phyloP scores from a whole-genome alignment of 2,113 vertebrate genomes.

The Leucopsar rothschildi region DNA sequence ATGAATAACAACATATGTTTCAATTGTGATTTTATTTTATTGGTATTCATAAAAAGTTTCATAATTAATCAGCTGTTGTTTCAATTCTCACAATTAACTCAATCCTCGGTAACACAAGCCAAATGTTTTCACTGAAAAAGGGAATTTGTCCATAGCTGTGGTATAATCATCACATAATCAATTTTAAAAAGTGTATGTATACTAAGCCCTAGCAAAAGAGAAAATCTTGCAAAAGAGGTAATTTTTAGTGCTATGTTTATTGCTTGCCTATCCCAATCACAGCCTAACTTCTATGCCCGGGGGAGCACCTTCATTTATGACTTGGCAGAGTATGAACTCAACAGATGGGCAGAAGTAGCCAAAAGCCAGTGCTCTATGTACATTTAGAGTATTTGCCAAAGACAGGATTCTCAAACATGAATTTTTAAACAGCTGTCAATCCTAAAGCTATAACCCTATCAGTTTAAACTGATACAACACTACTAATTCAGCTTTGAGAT shows the following conservation, averaged over 20 bases:
- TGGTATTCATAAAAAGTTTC: neutral
- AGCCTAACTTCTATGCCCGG: neutral
- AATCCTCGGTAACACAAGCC: neutral
- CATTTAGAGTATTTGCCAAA: constrained; percentile 5
- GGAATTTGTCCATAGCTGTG: neutral
- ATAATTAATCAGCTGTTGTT: neutral
- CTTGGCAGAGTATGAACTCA: constrained; percentile 39
- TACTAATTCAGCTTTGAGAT: neutral
- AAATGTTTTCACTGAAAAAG: neutral
- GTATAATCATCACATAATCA: neutral
- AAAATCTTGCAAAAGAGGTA: neutral
- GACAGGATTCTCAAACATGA: neutral
- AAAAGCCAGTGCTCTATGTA: constrained; percentile 12
- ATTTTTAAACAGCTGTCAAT: constrained; percentile 56
- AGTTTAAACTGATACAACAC: neutral
- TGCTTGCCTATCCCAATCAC: neutral
- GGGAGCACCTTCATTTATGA: constrained; percentile 11
- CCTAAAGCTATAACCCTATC: neutral
- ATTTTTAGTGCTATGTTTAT: neutral
- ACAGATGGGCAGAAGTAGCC: constrained; percentile 56
- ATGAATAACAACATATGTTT: neutral
- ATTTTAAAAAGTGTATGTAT: neutral
- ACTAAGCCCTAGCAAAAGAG: neutral
- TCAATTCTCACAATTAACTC: neutral
- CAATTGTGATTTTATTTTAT: neutral